phyloP scores from a whole-genome alignment of 2,797 vertebrate genomes.

The Eulemur mongoz region DNA sequence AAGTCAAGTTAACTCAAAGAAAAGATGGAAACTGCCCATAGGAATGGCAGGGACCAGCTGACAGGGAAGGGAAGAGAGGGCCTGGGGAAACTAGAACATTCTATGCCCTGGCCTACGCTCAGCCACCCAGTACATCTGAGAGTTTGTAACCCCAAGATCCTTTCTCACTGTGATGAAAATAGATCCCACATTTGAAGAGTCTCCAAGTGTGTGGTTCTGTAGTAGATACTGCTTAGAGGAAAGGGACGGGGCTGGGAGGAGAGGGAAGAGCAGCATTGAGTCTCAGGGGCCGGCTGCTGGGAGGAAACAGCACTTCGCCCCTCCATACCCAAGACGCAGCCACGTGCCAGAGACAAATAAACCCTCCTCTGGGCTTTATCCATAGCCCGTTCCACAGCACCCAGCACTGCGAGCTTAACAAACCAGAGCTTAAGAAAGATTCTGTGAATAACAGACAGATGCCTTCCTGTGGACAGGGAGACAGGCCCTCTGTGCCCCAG shows the following conservation, averaged over 20 bases:
- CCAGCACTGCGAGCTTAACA: background rate
- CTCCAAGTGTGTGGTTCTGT: conserved; percentile 12
- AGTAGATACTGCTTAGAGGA: background rate
- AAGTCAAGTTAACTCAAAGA: background rate
- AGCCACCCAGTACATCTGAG: background rate
- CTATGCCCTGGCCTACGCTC: background rate
- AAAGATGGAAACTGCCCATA: background rate
- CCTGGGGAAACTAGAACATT: background rate
- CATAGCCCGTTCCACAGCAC: background rate
- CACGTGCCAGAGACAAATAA: background rate
- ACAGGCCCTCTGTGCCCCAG: background rate
- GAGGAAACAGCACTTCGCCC: background rate
- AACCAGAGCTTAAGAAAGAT: background rate
- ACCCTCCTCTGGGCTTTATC: background rate
- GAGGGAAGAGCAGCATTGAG: background rate
- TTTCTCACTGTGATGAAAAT: conserved; percentile 21
- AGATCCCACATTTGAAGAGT: background rate
- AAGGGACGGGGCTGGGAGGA: background rate
- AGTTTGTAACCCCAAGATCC: background rate
- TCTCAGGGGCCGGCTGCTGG: background rate
- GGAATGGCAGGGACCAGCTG: background rate
- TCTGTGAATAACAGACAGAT: background rate
- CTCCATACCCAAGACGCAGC: background rate
- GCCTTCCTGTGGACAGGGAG: background rate
- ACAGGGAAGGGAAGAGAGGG: background rate